Evolutionary conservation across 53 echinoderm and acorn worm species (phyloP).

Genomic region (Henricia sp.): DNA sequence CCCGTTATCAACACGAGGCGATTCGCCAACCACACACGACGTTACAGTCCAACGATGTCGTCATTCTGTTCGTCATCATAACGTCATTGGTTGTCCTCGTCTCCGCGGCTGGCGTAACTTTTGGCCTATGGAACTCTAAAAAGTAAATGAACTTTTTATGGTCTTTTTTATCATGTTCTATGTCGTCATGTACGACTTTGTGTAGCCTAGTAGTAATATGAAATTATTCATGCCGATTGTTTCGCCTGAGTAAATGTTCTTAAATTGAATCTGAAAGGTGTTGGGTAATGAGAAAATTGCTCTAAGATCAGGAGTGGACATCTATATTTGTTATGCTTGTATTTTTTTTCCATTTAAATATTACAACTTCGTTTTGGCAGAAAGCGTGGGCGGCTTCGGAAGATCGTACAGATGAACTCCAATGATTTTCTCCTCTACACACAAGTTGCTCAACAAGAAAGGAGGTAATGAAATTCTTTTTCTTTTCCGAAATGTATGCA

Average conservation of each 20-base stretch:
- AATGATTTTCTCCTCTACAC: constrained; percentile 40
- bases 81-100: background rate
- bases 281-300: background rate
- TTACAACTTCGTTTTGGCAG: no score
- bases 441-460: constrained; percentile 19
- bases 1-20: no score
- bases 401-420: constrained; percentile 29
- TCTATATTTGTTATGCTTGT: background rate
- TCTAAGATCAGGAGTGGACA: background rate
- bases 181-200: no score
- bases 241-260: no score
- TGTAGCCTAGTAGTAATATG: background rate
- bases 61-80: constrained; percentile 31
- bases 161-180: no score
- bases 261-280: background rate
- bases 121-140: constrained; percentile 25
- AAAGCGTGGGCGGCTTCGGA: constrained; percentile 19
- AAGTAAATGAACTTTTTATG: no score
- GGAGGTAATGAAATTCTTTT: constrained; percentile 21
- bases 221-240: no score
- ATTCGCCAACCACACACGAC: no score
- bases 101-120: constrained; percentile 13
- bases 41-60: constrained; percentile 32
- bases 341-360: background rate
- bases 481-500: no score